phyloP scores from a whole-genome alignment of 1,140 invertebrate genomes.

The Drosophila seguyi region DNA sequence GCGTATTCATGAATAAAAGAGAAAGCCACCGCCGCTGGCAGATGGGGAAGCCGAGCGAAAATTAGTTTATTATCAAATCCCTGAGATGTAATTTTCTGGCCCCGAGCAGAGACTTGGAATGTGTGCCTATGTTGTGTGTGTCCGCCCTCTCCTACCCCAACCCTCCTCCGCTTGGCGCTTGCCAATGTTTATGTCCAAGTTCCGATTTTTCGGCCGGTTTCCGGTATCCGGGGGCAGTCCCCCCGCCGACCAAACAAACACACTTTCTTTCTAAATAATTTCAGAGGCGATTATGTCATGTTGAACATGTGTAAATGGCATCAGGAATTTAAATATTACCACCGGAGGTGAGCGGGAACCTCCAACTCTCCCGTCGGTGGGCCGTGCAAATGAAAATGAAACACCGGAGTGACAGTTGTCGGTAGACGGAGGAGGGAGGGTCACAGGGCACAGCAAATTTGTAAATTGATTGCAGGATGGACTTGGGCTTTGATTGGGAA shows the following conservation, averaged over 20 bases:
- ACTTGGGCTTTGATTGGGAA: conserved; percentile 16
- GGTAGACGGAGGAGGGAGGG: conserved; percentile 4
- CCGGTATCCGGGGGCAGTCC: conserved; percentile 19
- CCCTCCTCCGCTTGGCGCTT: not conserved
- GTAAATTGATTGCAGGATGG: conserved; percentile 53
- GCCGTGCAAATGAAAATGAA: conserved; percentile 59
- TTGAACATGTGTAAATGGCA: conserved; percentile 74
- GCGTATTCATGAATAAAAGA: conserved; percentile 81
- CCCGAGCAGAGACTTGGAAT: conserved; percentile 49
- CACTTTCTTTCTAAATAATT: conserved; percentile 64
- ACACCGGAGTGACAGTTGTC: conserved; percentile 66
- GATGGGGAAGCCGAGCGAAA: conserved; percentile 38
- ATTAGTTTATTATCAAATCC: conserved; percentile 82
- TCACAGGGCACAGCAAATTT: conserved; percentile 36
- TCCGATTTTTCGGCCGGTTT: conserved; percentile 28
- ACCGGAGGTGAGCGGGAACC: conserved; percentile 11
- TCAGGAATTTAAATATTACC: conserved; percentile 62
- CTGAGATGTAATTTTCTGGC: conserved; percentile 70
- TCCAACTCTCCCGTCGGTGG: conserved; percentile 14
- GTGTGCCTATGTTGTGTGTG: conserved; percentile 9
- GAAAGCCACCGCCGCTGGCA: conserved; percentile 23
- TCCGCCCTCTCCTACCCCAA: not conserved
- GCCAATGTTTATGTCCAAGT: conserved; percentile 27
- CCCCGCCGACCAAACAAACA: conserved; percentile 2
- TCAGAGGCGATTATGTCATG: conserved; percentile 79